phyloP scores from a whole-genome alignment of 2,888 invertebrate genomes.

The Therioaphis trifolii region DNA sequence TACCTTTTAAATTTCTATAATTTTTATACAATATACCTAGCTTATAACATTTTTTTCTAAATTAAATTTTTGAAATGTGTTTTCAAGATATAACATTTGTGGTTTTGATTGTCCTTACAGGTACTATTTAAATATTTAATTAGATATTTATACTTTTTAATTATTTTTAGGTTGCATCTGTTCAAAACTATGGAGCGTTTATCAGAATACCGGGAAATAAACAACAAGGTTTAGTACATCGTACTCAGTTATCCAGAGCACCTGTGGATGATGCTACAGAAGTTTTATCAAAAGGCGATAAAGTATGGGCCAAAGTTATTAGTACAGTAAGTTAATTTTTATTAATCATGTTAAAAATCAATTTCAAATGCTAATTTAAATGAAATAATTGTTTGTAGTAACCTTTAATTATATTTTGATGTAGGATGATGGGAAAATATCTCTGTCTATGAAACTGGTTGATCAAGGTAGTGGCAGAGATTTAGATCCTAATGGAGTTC shows the following conservation, averaged over 20 bases:
- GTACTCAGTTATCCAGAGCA: constrained; percentile 68
- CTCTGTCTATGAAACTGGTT: constrained; percentile 69
- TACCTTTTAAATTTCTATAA: too few relatives aligned
- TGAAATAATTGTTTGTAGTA: neutral
- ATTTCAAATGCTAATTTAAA: neutral
- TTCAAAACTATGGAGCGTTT: constrained; percentile 70
- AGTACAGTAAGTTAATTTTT: constrained; percentile 29
- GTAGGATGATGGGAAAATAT: constrained; percentile 69
- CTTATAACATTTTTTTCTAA: neutral
- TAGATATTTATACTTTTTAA: neutral
- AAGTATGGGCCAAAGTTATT: constrained; percentile 70
- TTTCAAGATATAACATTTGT: too few relatives aligned
- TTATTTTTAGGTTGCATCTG: constrained; percentile 67
- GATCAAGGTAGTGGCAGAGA: constrained; percentile 70
- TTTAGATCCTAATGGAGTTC: constrained; percentile 69
- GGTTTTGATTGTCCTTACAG: neutral
- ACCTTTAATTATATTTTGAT: constrained; percentile 65
- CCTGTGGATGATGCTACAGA: constrained; percentile 68
- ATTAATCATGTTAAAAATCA: neutral
- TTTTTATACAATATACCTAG: neutral
- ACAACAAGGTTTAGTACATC: constrained; percentile 69
- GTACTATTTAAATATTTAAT: neutral
- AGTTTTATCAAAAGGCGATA: constrained; percentile 69
- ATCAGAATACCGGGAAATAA: constrained; percentile 69
- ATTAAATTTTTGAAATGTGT: neutral